phyloP scores from a whole-genome alignment of 2,888 invertebrate species.

The Syrista parreyssii region DNA sequence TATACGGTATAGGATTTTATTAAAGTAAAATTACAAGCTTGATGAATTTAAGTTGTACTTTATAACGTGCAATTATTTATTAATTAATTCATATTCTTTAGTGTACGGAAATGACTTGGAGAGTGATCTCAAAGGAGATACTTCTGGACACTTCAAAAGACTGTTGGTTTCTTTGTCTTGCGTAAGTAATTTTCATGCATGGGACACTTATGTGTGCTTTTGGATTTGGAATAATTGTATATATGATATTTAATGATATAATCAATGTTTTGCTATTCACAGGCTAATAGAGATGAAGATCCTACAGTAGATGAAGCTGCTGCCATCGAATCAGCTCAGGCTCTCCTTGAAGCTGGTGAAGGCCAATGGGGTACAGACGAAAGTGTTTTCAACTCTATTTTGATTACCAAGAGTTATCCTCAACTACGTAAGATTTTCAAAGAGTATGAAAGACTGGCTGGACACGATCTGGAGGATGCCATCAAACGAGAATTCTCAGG shows the following conservation, averaged over 20 bases:
- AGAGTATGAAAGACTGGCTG: slow-evolving; percentile 81
- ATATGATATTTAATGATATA: too few species aligned
- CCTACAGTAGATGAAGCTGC: slow-evolving; percentile 76
- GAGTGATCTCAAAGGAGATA: slow-evolving; percentile 86
- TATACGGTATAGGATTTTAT: too few species aligned
- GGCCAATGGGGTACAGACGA: slow-evolving; percentile 85
- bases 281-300: slow-evolving; percentile 83
- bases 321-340: slow-evolving; percentile 86
- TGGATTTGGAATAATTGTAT: too few species aligned
- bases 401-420: slow-evolving; percentile 82
- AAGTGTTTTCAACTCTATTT: slow-evolving; percentile 85
- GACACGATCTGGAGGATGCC: slow-evolving; percentile 83
- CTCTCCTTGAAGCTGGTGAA: slow-evolving; percentile 80
- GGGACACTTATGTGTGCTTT: background rate
- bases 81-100: slow-evolving; percentile 61
- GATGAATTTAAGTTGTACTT: too few species aligned
- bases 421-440: slow-evolving; percentile 75
- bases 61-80: too few species aligned
- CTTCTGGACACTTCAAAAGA: slow-evolving; percentile 90
- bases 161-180: slow-evolving; percentile 86
- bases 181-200: slow-evolving; percentile 41
- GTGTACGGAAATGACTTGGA: slow-evolving; percentile 85
- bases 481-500: slow-evolving; percentile 88
- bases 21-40: too few species aligned
- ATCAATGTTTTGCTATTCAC: background rate